These are phyloP conservation scores for Adineta ricciae DNA, from an alignment of 2,888 invertebrate genomes.

Conservation along the genomic window DNA sequence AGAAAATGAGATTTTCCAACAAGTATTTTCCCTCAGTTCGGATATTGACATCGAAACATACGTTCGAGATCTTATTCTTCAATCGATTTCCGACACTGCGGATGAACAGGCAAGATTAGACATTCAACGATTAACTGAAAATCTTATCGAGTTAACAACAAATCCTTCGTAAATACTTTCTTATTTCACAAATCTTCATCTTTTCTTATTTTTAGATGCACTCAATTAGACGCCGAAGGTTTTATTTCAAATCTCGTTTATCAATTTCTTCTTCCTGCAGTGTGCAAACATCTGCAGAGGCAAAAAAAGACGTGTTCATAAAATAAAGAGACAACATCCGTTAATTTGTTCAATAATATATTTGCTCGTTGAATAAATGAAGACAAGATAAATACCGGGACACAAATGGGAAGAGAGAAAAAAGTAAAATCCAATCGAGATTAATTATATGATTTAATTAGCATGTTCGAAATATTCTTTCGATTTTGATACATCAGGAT, in stretches of 20 bases:
- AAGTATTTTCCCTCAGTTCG: not conserved
- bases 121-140: not conserved
- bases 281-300: not conserved
- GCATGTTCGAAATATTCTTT: conserved; percentile 72
- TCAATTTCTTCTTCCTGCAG: not conserved
- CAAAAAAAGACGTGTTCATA: not conserved
- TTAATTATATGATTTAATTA: conserved; percentile 37
- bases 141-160: not conserved
- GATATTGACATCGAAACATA: not conserved
- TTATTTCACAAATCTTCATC: not conserved
- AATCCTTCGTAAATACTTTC: not conserved
- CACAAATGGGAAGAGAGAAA: not conserved
- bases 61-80: not conserved
- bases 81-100: not conserved
- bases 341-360: not conserved
- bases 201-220: not conserved
- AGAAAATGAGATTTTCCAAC: not conserved
- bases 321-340: not conserved
- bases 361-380: not conserved
- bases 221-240: not conserved
- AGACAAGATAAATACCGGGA: not conserved
- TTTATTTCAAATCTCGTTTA: not conserved
- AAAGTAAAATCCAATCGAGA: not conserved
- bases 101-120: not conserved
- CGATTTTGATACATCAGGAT: conserved; percentile 65